Evolutionary conservation across 2,888 invertebrate species (phyloP).

Genomic region (Ernsta delagoae): DNA sequence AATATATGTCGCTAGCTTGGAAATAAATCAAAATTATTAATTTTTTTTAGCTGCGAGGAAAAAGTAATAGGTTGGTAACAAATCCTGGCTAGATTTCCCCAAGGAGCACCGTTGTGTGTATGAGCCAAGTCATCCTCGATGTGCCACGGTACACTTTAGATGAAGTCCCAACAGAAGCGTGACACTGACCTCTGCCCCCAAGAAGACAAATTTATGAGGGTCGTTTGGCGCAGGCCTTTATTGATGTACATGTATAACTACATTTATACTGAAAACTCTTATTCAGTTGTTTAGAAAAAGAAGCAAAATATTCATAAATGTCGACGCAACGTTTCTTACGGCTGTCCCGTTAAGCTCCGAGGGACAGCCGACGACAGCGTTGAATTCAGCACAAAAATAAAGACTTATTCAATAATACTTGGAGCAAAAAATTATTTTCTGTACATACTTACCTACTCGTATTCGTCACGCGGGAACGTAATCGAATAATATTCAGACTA

Average conservation of each 20-base stretch:
- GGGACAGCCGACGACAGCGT: background rate
- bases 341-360: conserved; percentile 12
- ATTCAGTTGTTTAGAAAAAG: conserved; percentile 17
- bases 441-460: conserved; percentile 42
- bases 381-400: conserved; percentile 44
- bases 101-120: conserved; percentile 51
- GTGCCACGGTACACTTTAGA: conserved; percentile 56
- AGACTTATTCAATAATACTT: conserved; percentile 47
- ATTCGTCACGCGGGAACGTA: conserved; percentile 53
- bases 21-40: conserved; percentile 29
- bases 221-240: conserved; percentile 49
- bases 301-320: conserved; percentile 31
- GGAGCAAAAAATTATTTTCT: conserved; percentile 56
- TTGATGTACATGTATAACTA: conserved; percentile 21
- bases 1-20: background rate
- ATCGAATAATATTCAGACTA: conserved; percentile 68
- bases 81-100: conserved; percentile 38
- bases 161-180: conserved; percentile 57
- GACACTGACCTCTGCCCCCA: conserved; percentile 58
- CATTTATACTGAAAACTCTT: conserved; percentile 22
- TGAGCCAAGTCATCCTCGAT: conserved; percentile 66
- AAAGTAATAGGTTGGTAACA: conserved; percentile 33
- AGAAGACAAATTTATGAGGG: conserved; percentile 66
- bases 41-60: conserved; percentile 15
- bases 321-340: conserved; percentile 20